Conservation (phyloP, 2,888 invertebrate species). For the Camponotus fellah region DNA sequence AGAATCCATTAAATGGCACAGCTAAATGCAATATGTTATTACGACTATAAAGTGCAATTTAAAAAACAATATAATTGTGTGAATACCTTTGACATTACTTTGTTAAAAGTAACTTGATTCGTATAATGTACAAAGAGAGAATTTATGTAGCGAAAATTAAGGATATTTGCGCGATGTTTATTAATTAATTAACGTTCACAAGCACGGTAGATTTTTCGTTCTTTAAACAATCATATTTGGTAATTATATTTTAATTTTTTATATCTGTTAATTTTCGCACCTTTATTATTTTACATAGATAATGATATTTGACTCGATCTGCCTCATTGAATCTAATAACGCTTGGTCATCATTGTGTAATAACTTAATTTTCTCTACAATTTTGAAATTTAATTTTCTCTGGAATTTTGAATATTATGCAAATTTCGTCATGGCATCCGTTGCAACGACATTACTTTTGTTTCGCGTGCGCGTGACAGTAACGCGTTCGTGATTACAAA, state of each 20-base stretch:
- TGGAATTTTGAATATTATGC: slow-evolving; percentile 23
- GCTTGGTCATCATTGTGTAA: neutral
- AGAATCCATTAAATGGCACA: neutral
- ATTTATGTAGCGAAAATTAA: neutral
- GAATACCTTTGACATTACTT: neutral
- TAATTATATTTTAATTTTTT: too few species aligned
- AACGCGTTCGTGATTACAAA: slow-evolving; percentile 41
- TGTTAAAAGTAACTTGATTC: neutral
- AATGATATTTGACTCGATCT: neutral
- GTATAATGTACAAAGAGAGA: neutral
- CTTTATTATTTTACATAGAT: neutral
- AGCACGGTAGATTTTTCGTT: slow-evolving; percentile 11
- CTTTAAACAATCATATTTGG: neutral
- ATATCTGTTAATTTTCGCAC: neutral
- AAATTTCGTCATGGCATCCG: slow-evolving; percentile 35
- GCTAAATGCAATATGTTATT: slow-evolving; percentile 17
- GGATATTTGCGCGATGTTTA: neutral
- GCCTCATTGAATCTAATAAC: neutral
- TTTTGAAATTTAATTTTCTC: slow-evolving; percentile 15
- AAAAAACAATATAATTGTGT: neutral
- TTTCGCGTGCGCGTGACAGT: slow-evolving; percentile 33
- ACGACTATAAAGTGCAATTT: slow-evolving; percentile 8
- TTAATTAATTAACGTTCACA: neutral
- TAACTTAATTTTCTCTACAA: slow-evolving; percentile 29
- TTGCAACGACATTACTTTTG: slow-evolving; percentile 15